phyloP scores from a whole-genome alignment of 1,140 invertebrate species.

The Drosophila azteca region DNA sequence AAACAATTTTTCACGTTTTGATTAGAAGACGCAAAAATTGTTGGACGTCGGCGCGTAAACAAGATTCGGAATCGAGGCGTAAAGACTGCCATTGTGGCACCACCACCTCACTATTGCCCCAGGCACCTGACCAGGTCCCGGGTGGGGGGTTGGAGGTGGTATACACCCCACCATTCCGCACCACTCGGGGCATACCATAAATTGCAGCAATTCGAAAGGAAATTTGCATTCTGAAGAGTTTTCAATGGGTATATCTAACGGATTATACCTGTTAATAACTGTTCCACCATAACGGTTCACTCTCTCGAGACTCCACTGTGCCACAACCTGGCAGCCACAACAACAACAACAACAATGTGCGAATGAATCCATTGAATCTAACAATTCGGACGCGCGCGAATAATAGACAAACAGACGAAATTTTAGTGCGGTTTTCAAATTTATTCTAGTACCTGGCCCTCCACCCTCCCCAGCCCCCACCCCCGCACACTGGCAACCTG shows the following conservation, averaged over 20 bases:
- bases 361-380: constrained; percentile 61
- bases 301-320: no score
- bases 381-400: constrained; percentile 41
- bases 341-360: constrained; percentile 42
- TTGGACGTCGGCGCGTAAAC: constrained; percentile 70
- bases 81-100: constrained; percentile 29
- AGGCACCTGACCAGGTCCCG: no score
- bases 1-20: constrained; percentile 56
- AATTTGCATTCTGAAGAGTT: no score
- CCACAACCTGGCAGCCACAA: constrained; percentile 15
- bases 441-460: constrained; percentile 42
- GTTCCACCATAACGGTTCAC: no score
- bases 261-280: not conserved
- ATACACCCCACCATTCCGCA: no score
- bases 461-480: not conserved
- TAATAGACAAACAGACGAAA: constrained; percentile 21
- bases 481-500: not conserved
- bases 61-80: constrained; percentile 48
- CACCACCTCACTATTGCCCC: no score
- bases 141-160: no score
- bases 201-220: not conserved
- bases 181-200: not conserved
- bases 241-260: no score
- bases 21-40: constrained; percentile 74
- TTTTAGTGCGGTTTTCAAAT: constrained; percentile 68